A percentile compares a stretch with the other conserved stretches of the same genome.
Evolutionary conservation across 1,140 invertebrate genomes (phyloP).

Genomic region (Camponotus floridanus): DNA sequence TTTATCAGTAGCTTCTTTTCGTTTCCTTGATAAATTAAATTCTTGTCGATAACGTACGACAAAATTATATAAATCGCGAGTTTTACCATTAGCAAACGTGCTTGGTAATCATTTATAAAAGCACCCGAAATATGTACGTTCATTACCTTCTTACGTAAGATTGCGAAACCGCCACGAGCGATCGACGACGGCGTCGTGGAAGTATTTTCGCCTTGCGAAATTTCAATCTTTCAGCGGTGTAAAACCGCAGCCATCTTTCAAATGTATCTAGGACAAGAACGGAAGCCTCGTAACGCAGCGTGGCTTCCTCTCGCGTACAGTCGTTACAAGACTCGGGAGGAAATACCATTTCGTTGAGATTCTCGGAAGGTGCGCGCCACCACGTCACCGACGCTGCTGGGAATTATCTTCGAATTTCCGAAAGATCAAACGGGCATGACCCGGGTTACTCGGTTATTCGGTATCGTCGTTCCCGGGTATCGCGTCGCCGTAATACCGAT

Average conservation of each 20-base stretch:
- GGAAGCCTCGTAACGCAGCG: slow-evolving; percentile 4
- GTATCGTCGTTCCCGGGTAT: slow-evolving; percentile 31
- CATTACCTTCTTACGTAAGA: neutral
- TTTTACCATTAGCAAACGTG: neutral
- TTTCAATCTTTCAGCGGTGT: slow-evolving; percentile 43
- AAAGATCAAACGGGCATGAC: slow-evolving; percentile 58
- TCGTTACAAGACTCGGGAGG: slow-evolving; percentile 51
- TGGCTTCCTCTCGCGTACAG: slow-evolving; percentile 7
- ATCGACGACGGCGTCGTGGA: neutral
- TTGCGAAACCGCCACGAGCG: neutral
- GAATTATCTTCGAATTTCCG: slow-evolving; percentile 57
- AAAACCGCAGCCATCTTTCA: slow-evolving; percentile 25
- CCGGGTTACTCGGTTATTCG: slow-evolving; percentile 59
- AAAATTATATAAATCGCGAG: neutral
- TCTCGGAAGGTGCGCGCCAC: slow-evolving; percentile 7
- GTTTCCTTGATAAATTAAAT: slow-evolving; percentile 40
- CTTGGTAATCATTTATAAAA: no score
- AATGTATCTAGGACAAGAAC: slow-evolving; percentile 42
- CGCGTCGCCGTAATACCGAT: slow-evolving; percentile 3
- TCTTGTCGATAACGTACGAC: neutral
- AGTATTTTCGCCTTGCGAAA: slow-evolving; percentile 19
- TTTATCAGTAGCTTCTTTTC: neutral
- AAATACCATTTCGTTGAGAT: slow-evolving; percentile 58
- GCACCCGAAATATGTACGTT: neutral
- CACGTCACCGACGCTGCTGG: slow-evolving; percentile 28